A percentile compares a stretch with the other conserved stretches of the same genome.
These are phyloP conservation scores for Eulemur rufifrons DNA, from an alignment of 2,113 vertebrate species.

Conservation along the genomic window DNA sequence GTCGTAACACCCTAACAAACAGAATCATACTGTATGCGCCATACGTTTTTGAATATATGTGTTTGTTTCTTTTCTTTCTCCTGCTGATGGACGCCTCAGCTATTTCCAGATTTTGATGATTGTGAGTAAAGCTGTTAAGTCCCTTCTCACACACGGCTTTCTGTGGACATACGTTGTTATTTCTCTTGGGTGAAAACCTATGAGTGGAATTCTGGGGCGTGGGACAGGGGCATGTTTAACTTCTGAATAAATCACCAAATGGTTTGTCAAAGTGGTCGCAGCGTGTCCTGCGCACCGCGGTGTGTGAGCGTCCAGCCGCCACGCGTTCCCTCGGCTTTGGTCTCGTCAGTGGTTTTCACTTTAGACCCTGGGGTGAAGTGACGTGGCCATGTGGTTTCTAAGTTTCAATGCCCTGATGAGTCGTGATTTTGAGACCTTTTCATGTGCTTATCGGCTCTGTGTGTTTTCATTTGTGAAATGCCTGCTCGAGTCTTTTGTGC, in stretches of 20 bases:
- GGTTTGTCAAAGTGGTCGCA: background rate
- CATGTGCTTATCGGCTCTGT: background rate
- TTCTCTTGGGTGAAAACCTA: background rate
- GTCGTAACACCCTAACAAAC: background rate
- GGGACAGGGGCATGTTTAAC: background rate
- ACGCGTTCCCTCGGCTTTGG: background rate
- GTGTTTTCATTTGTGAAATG: background rate
- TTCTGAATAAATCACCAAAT: background rate
- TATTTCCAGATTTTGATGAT: background rate
- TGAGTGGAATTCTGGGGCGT: background rate
- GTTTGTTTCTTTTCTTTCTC: background rate
- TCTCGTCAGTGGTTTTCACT: background rate
- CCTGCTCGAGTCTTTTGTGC: background rate
- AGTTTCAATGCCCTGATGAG: background rate
- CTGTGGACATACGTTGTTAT: background rate
- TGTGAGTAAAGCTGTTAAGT: too few relatives aligned
- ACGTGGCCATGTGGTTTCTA: background rate
- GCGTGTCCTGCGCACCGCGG: background rate
- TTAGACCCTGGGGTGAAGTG: too few relatives aligned
- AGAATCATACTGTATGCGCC: too few relatives aligned
- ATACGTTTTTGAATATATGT: background rate
- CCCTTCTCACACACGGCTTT: background rate
- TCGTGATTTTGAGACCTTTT: accelerated
- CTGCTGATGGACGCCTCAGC: background rate
- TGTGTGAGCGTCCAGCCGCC: background rate